Evolutionary conservation across 2,888 invertebrate genomes (phyloP), one percentile per base, ranked within the genome.

Genomic region (Magallana nippona): DNA sequence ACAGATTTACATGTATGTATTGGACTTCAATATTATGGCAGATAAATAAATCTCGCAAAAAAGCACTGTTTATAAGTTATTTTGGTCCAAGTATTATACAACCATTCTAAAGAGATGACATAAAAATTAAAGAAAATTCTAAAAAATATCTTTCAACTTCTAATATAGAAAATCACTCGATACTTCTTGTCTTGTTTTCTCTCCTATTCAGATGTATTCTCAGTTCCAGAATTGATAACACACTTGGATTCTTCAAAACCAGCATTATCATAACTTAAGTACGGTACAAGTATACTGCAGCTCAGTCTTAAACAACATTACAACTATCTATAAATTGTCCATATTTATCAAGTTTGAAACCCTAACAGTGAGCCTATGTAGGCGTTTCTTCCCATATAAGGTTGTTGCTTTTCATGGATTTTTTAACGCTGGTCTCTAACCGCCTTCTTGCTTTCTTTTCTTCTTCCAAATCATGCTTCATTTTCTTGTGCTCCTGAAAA

Each of bases 381-480:
- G 85, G 57, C 44, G 84, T 86, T 81, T 87, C 87, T 78, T 87
- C 87, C 83, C 84, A 86, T 44, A 80, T 60, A 22, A 85, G 55
- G 56, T 87, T 84, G 55, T 79, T 71, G 17, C 60, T 89, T 81
- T 90, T 89, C 80, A 92, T 81, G 10, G 89, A 88, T 85, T 92
- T 92, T 60, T 92, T 92, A 10, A 95, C 85, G 27, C 94, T 87
- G 57, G 90, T 91, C 89, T 95, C 95, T 55, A 95, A 89, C 77
- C 94, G 91, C 82, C 94, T 94, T 55, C 96, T 94, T 10, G 95
- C 95, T 89, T 94, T 94, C 93, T 96, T 95, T 93, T 97, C 97
- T 88, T 96, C 96, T 86, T 96, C 96, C 89, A 97, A 93, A 91
- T 96, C 96, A 87, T 95, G 94, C 71, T 91, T 90, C 85, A 94